phyloP scores from a whole-genome alignment of 2,888 invertebrate species.

The Sminthurinus aureus region DNA sequence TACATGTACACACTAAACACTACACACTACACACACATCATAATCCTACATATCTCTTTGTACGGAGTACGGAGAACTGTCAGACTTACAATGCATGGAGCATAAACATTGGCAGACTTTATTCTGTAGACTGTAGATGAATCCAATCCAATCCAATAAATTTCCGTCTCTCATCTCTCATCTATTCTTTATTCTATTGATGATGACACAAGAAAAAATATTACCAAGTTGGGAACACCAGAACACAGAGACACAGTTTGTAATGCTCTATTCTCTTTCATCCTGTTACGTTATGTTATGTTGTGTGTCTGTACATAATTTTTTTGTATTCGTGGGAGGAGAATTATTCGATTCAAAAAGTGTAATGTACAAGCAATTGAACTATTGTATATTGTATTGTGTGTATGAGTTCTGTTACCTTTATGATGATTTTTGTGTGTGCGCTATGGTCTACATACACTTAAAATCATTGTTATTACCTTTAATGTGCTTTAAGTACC shows the following conservation, averaged over 20 bases:
- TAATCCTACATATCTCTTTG: too few species aligned
- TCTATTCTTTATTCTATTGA: conserved; percentile 1
- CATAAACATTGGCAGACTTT: too few species aligned
- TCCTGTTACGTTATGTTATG: too few species aligned
- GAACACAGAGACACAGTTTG: not conserved
- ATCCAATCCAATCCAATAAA: not conserved
- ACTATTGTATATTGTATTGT: conserved; percentile 13
- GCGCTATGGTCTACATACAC: conserved; percentile 28
- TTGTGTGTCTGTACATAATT: conserved; percentile 8
- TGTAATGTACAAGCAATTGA: conserved; percentile 18
- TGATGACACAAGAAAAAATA: not conserved
- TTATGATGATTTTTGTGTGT: conserved; percentile 17
- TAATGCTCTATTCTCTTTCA: too few species aligned
- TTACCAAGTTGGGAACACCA: not conserved
- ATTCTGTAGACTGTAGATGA: too few species aligned
- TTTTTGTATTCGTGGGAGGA: conserved; percentile 25
- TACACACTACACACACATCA: too few species aligned
- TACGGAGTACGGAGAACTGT: too few species aligned
- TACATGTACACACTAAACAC: not conserved
- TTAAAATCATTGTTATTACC: conserved; percentile 23
- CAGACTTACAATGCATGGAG: too few species aligned
- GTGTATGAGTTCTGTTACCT: conserved; percentile 20
- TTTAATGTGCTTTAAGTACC: conserved; percentile 21
- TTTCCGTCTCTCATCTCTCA: not conserved
- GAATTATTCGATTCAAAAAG: conserved; percentile 13